Conservation (phyloP, 2,113 vertebrate species). For the Misgurnus mizolepis region DNA sequence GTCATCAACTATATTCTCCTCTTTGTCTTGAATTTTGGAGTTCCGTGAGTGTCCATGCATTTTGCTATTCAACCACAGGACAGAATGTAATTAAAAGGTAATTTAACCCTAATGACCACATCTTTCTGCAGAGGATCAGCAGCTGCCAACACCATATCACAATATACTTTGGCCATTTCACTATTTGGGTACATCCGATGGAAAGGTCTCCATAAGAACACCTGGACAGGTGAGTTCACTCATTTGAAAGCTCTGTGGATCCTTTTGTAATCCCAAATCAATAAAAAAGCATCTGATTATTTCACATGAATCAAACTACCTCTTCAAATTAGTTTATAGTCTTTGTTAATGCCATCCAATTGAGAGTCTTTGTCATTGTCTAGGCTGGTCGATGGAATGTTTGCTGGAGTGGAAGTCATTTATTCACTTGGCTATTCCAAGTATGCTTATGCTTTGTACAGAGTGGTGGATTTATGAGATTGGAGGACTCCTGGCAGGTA, state of each 20-base stretch:
- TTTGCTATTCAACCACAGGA: not conserved
- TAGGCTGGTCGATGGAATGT: slow-evolving; percentile 85
- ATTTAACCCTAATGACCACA: not conserved
- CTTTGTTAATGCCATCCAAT: not conserved
- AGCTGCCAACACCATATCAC: slow-evolving; percentile 79
- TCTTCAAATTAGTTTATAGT: too few species aligned
- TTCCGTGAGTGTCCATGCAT: slow-evolving; percentile 79
- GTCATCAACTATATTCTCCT: slow-evolving; percentile 85
- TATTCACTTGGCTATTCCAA: slow-evolving; percentile 78
- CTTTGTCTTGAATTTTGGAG: slow-evolving; percentile 77
- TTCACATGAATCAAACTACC: too few species aligned
- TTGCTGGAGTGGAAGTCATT: slow-evolving; percentile 83
- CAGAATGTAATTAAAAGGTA: not conserved
- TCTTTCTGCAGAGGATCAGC: slow-evolving; percentile 82
- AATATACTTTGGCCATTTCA: slow-evolving; percentile 74
- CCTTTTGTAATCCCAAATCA: too few species aligned
- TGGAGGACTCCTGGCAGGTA: slow-evolving; percentile 84
- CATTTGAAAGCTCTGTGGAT: not conserved
- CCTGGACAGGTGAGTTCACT: slow-evolving; percentile 82
- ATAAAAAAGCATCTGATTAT: too few species aligned
- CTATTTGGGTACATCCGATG: slow-evolving; percentile 79
- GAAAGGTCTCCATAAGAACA: slow-evolving; percentile 80
- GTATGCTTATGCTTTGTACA: slow-evolving; percentile 87
- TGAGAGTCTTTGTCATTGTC: not conserved
- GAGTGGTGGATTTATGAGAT: slow-evolving; percentile 93